phyloP scores from a whole-genome alignment of 2,113 vertebrate species.

The Chlorodrepanis virens region DNA sequence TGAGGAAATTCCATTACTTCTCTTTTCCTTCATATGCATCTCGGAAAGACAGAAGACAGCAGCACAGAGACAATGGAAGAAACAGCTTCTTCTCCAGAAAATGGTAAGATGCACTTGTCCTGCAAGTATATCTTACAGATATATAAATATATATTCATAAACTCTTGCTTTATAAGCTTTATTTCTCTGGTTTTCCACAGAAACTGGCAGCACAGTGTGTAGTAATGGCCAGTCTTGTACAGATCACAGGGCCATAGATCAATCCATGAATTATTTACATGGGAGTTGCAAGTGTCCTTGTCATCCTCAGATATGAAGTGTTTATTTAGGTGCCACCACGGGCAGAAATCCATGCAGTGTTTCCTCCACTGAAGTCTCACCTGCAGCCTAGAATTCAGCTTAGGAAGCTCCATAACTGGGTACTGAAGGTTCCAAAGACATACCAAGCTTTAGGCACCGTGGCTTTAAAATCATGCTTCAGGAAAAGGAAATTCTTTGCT shows the following conservation, averaged over 20 bases:
- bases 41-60: background rate
- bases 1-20: background rate
- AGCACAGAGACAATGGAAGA: background rate
- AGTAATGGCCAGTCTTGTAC: background rate
- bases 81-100: background rate
- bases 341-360: background rate
- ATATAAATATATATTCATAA: background rate
- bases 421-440: background rate
- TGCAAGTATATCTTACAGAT: background rate
- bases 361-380: background rate
- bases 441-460: background rate
- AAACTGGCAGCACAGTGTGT: background rate
- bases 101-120: background rate
- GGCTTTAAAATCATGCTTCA: background rate
- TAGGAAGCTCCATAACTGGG: background rate
- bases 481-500: background rate
- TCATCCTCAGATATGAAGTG: background rate
- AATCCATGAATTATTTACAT: background rate
- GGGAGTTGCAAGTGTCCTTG: background rate
- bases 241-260: fast-evolving
- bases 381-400: background rate
- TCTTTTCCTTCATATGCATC: background rate
- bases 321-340: background rate
- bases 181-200: background rate
- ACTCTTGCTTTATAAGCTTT: background rate